Conservation (phyloP, 2,888 invertebrate species). For the Leptogaster cylindrica region DNA sequence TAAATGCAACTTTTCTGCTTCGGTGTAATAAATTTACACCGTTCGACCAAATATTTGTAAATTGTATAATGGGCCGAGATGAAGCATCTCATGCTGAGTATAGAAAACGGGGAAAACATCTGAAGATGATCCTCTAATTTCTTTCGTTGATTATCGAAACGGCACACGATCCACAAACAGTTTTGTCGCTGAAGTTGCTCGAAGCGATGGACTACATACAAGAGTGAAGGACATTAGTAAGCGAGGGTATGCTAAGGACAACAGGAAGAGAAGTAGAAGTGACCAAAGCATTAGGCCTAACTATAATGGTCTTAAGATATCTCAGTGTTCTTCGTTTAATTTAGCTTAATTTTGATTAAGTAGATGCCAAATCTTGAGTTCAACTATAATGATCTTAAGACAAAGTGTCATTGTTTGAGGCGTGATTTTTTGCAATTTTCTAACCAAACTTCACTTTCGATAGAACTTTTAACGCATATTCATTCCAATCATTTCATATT, state of each 20-base stretch:
- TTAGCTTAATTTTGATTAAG: no score
- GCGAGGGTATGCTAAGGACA: background rate
- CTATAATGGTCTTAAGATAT: no score
- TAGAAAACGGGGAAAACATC: conserved; percentile 21
- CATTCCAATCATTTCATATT: no score
- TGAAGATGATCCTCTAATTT: conserved; percentile 7
- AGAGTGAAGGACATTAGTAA: background rate
- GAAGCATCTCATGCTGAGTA: conserved; percentile 9
- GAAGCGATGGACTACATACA: background rate
- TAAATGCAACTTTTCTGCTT: conserved; percentile 34
- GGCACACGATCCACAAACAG: background rate
- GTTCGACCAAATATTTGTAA: conserved; percentile 36
- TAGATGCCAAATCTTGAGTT: no score
- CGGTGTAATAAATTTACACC: conserved; percentile 41
- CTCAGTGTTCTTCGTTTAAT: no score
- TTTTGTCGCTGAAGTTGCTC: background rate
- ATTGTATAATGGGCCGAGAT: conserved; percentile 35
- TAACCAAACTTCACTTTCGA: no score
- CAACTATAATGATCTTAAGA: no score
- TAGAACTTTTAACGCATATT: no score
- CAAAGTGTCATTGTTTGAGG: no score
- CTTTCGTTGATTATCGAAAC: conserved; percentile 1
- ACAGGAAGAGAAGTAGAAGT: conserved; percentile 3
- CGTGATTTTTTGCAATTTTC: no score
- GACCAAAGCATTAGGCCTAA: no score